Percentiles rank a stretch among this genome's conserved stretches.
Evolutionary conservation across 2,113 vertebrate genomes (phyloP).

Genomic region (Gymnocephalus cernua): DNA sequence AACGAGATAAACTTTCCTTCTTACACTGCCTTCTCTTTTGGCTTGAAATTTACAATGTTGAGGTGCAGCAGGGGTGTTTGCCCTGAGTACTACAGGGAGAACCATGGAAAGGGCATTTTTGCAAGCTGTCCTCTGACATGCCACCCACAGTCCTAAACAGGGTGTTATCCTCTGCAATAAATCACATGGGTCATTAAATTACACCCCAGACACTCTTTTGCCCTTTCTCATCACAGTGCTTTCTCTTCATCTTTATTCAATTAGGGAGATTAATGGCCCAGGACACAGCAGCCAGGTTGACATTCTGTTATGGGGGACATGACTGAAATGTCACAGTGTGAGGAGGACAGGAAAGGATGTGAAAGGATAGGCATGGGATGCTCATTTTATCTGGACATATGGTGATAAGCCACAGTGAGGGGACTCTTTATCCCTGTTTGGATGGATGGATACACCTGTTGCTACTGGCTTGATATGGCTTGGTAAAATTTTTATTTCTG

Average conservation of each 20-base stretch:
- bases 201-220: conserved; percentile 71
- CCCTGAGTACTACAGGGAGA: conserved; percentile 41
- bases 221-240: conserved; percentile 74
- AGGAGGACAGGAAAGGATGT: conserved; percentile 25
- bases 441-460: conserved; percentile 42
- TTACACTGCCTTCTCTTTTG: conserved; percentile 19
- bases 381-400: conserved; percentile 45
- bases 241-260: conserved; percentile 80
- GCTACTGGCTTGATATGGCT: neutral
- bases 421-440: conserved; percentile 16
- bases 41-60: conserved; percentile 75
- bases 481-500: neutral
- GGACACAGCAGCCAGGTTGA: conserved; percentile 63
- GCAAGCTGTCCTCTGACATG: conserved; percentile 68
- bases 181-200: conserved; percentile 79
- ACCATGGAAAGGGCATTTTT: conserved; percentile 67
- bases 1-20: conserved; percentile 58
- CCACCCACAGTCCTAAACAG: conserved; percentile 68
- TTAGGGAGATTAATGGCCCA: conserved; percentile 73
- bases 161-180: conserved; percentile 73
- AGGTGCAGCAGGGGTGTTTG: conserved; percentile 67
- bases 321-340: conserved; percentile 70
- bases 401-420: conserved; percentile 30
- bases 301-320: conserved; percentile 59
- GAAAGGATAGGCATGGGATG: conserved; percentile 18